Percentiles rank a stretch among this genome's conserved stretches.
Evolutionary conservation across 2,113 vertebrate genomes (phyloP).

Genomic region (Dasyornis broadbenti): DNA sequence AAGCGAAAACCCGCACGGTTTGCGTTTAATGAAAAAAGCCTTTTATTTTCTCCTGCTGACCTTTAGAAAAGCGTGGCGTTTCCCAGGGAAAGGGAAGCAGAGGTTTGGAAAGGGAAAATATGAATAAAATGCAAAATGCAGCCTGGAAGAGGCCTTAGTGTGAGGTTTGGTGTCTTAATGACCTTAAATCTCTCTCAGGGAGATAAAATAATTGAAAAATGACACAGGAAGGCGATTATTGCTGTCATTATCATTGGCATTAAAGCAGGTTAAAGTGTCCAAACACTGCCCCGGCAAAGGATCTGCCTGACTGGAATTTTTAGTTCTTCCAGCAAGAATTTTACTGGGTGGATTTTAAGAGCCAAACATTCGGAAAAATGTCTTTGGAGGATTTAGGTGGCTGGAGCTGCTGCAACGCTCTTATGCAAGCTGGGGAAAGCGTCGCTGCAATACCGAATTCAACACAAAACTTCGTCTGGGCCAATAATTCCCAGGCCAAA

Average conservation of each 20-base stretch:
- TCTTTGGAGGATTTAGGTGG: neutral
- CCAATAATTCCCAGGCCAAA: neutral
- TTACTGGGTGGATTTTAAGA: neutral
- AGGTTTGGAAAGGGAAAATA: conserved; percentile 19
- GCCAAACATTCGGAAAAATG: neutral
- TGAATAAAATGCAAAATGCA: neutral
- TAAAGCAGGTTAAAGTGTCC: neutral
- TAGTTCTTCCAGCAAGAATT: neutral
- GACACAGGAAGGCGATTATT: neutral
- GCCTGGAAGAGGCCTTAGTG: neutral
- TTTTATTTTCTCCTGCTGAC: conserved; percentile 16
- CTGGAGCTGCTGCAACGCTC: neutral
- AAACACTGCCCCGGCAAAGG: neutral
- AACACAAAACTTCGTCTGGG: accelerated
- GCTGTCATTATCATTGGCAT: neutral
- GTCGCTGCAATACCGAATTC: neutral
- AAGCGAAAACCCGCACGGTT: conserved; percentile 37
- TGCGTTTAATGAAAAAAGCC: conserved; percentile 24
- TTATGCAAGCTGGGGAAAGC: neutral
- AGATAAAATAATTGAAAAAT: neutral
- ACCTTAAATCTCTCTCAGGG: neutral
- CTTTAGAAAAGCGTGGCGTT: neutral
- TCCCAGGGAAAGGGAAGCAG: conserved; percentile 13
- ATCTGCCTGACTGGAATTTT: neutral
- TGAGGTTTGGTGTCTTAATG: neutral